These are phyloP conservation scores for Donacobius atricapilla DNA, from an alignment of 2,113 vertebrate genomes.

Conservation along the genomic window DNA sequence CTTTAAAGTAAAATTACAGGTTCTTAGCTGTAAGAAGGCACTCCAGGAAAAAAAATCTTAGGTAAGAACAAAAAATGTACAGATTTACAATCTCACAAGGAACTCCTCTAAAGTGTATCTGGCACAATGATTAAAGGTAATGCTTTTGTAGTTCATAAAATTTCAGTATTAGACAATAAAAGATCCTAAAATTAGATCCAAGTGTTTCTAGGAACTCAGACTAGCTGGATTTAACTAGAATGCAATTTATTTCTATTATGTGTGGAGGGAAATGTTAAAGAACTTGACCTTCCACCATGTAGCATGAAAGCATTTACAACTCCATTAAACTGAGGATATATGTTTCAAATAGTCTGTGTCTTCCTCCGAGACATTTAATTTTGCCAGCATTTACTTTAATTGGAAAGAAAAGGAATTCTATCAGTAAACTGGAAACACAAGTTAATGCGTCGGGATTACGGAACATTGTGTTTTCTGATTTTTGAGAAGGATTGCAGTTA, in stretches of 20 bases:
- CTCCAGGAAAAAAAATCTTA: neutral
- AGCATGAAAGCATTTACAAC: neutral
- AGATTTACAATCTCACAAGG: neutral
- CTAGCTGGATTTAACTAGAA: neutral
- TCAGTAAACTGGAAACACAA: neutral
- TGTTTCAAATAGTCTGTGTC: neutral
- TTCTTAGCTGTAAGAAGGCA: neutral
- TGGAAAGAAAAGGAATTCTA: neutral
- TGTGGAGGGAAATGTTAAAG: neutral
- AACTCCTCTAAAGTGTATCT: neutral
- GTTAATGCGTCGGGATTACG: neutral
- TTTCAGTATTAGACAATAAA: neutral
- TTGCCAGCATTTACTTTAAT: neutral
- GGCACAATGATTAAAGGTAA: neutral
- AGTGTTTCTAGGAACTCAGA: conserved; percentile 10
- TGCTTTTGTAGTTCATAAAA: conserved; percentile 9
- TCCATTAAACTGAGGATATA: neutral
- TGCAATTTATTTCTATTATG: neutral
- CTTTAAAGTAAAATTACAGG: neutral
- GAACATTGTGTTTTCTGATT: neutral
- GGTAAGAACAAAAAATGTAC: neutral
- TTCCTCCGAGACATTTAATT: neutral
- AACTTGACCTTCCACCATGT: neutral
- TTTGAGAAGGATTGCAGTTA: neutral
- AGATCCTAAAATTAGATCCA: neutral